These are phyloP conservation scores for Masticophis lateralis DNA, from an alignment of 2,797 vertebrate genomes.

Conservation along the genomic window DNA sequence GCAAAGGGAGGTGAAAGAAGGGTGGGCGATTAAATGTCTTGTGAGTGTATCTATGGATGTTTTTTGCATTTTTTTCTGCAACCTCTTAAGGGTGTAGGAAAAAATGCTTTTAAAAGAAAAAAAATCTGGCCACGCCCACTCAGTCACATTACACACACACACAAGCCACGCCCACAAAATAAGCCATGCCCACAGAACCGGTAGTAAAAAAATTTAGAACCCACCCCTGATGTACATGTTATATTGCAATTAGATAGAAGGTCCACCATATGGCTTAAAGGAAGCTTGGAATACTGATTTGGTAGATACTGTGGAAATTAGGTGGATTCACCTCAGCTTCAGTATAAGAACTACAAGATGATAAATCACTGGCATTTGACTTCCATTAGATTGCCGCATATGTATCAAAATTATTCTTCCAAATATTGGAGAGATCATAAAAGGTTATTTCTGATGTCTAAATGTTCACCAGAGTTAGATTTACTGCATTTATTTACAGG, in stretches of 20 bases:
- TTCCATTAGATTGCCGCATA: background rate
- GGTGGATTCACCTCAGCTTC: background rate
- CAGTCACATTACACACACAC: too few species aligned
- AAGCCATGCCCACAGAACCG: too few species aligned
- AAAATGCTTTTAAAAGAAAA: too few species aligned
- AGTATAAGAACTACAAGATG: background rate
- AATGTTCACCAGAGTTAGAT: background rate
- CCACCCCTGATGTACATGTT: background rate
- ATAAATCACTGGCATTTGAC: background rate
- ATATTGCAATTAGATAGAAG: background rate
- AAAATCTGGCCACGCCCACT: too few species aligned
- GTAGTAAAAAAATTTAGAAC: too few species aligned
- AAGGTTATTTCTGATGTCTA: too few species aligned
- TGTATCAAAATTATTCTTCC: background rate
- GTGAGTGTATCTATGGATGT: slow-evolving; percentile 60
- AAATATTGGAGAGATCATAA: background rate
- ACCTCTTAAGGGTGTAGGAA: too few species aligned
- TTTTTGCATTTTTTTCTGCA: background rate
- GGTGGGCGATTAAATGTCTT: slow-evolving; percentile 68
- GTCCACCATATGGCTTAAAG: background rate
- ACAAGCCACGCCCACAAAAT: too few species aligned
- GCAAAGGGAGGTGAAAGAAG: slow-evolving; percentile 51
- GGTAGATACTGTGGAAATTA: background rate
- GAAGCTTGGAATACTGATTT: background rate
- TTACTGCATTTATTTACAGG: background rate